These are phyloP conservation scores for Amphipoea lucens DNA, from an alignment of 2,888 invertebrate genomes.

Conservation along the genomic window DNA sequence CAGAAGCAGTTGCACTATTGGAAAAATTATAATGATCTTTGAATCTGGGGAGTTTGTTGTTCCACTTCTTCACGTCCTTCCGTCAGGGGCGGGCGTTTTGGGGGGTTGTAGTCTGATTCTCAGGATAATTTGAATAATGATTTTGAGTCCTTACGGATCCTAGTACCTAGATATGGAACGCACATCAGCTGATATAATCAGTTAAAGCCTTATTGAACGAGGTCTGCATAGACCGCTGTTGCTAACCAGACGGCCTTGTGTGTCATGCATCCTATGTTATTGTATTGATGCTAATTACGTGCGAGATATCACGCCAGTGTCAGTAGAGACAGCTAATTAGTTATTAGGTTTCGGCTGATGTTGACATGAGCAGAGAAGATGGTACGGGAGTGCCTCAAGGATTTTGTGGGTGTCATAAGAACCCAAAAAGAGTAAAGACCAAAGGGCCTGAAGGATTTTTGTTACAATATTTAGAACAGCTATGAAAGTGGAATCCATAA, in stretches of 20 bases:
- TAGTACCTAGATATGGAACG: not conserved
- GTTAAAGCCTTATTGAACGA: constrained; percentile 19
- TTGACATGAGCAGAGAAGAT: not conserved
- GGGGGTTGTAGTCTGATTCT: not conserved
- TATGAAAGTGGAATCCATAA: too few species aligned
- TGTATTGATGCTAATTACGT: constrained; percentile 53
- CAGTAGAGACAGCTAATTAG: constrained; percentile 15
- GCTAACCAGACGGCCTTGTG: constrained; percentile 52
- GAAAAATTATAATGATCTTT: not conserved
- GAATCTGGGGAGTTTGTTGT: not conserved
- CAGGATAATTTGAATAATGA: not conserved
- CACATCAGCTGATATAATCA: constrained; percentile 13
- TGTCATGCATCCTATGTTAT: constrained; percentile 44
- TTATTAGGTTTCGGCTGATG: not conserved
- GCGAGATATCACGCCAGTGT: constrained; percentile 31
- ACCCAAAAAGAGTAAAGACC: not conserved
- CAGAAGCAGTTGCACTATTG: not conserved
- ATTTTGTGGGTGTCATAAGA: not conserved
- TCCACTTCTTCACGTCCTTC: not conserved
- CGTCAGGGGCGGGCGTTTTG: not conserved
- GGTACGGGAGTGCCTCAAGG: not conserved
- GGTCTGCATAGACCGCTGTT: constrained; percentile 17
- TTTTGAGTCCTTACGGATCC: not conserved
- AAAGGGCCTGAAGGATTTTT: not conserved
- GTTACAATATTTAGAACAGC: not conserved